Percentiles rank a stretch among this genome's conserved stretches.
Evolutionary conservation across 2,113 vertebrate genomes (phyloP).

Genomic region (Serinus canaria): DNA sequence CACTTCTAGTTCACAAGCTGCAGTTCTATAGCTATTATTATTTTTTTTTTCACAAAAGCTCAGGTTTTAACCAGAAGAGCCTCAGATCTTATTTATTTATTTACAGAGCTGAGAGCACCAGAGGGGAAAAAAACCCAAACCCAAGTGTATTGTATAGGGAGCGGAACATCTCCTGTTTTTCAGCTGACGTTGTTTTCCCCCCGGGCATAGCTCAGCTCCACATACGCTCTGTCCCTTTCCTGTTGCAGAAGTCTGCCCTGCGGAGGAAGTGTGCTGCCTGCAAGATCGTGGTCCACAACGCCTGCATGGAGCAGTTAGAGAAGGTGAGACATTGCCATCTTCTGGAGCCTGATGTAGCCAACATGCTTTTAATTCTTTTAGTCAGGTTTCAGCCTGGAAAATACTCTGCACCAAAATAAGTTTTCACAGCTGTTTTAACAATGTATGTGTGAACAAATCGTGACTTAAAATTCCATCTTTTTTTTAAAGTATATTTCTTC

Average conservation of each 20-base stretch:
- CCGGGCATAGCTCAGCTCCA: background rate
- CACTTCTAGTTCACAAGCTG: background rate
- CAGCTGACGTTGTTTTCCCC: background rate
- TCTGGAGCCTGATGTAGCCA: background rate
- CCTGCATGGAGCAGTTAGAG: constrained; percentile 93
- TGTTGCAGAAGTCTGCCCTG: constrained; percentile 90
- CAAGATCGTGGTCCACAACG: constrained; percentile 93
- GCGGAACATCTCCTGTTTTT: background rate
- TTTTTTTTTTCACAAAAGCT: background rate
- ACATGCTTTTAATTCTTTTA: background rate
- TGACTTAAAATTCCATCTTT: background rate
- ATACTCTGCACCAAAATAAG: background rate
- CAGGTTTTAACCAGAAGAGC: background rate
- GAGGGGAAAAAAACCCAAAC: too few relatives aligned
- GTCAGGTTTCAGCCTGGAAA: background rate
- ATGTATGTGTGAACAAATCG: background rate
- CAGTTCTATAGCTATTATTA: background rate
- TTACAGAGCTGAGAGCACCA: background rate
- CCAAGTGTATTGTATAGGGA: background rate
- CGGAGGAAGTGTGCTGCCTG: constrained; percentile 95
- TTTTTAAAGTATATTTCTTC: background rate
- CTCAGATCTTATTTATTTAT: background rate
- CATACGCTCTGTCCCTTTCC: constrained; percentile 46
- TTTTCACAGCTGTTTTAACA: background rate
- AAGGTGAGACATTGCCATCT: constrained; percentile 85